Percentiles rank a stretch among this genome's conserved stretches.
These are phyloP conservation scores for Andricus quercusramuli DNA, from an alignment of 2,888 invertebrate species.

Conservation along the genomic window DNA sequence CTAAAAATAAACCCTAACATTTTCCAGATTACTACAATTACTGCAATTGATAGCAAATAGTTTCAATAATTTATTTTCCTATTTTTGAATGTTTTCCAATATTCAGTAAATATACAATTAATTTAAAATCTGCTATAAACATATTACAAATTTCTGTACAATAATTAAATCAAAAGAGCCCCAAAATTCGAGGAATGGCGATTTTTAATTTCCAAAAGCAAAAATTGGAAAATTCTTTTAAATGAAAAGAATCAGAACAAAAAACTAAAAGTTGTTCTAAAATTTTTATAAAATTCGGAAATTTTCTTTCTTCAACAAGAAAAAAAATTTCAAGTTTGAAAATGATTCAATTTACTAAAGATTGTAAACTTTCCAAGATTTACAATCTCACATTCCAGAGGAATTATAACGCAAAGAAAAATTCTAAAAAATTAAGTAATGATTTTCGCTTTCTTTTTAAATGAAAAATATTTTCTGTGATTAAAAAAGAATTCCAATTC, in stretches of 20 bases:
- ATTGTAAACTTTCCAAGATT: constrained; percentile 10
- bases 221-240: neutral
- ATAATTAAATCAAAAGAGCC: neutral
- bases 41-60: neutral
- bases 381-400: neutral
- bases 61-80: neutral
- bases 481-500: neutral
- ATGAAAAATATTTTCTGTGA: neutral
- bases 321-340: neutral
- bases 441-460: neutral
- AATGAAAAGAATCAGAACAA: neutral
- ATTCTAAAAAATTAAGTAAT: neutral
- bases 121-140: neutral
- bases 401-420: neutral
- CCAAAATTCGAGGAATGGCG: neutral
- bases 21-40: neutral
- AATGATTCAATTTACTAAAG: neutral
- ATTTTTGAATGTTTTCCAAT: neutral
- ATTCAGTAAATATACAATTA: constrained; percentile 2
- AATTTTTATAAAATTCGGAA: neutral
- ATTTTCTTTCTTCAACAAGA: neutral
- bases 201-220: neutral
- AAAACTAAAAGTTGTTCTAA: too few relatives aligned
- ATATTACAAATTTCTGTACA: neutral
- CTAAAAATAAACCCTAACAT: neutral